Percentiles rank a stretch among this genome's conserved stretches.
These are phyloP conservation scores for Thunnus maccoyii DNA, from an alignment of 2,113 vertebrate genomes.

Conservation along the genomic window DNA sequence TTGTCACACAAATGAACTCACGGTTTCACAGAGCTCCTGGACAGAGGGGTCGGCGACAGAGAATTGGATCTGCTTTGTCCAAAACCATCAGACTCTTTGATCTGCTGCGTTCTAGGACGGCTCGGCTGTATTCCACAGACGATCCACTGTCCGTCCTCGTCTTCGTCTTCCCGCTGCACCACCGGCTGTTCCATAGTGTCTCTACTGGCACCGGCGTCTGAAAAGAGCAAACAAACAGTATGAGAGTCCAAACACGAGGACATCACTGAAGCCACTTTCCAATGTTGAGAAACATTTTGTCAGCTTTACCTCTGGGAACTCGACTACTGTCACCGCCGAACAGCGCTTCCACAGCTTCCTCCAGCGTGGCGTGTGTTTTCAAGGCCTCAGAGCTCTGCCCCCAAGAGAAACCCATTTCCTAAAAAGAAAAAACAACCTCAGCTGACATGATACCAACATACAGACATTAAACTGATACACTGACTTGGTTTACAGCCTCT, in stretches of 20 bases:
- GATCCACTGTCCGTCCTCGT: conserved; percentile 49
- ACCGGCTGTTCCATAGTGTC: accelerated
- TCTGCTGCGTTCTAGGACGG: conserved; percentile 33
- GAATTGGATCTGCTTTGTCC: conserved; percentile 11
- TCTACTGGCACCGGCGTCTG: conserved; percentile 6
- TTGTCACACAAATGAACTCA: conserved; percentile 24
- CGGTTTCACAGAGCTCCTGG: conserved; percentile 33
- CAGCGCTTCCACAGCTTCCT: conserved; percentile 79
- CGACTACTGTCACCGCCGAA: conserved; percentile 34
- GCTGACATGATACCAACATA: neutral
- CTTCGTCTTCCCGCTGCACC: neutral
- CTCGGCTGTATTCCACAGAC: neutral
- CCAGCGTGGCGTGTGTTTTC: conserved; percentile 74
- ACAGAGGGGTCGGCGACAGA: conserved; percentile 25
- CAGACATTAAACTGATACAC: neutral
- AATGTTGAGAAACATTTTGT: neutral
- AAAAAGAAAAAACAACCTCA: neutral
- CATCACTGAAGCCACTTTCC: neutral
- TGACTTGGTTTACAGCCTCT: neutral
- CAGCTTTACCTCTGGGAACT: conserved; percentile 24
- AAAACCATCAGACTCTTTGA: neutral
- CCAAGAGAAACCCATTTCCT: conserved; percentile 85
- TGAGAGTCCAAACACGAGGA: neutral
- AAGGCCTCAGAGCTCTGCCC: conserved; percentile 79
- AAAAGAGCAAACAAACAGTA: neutral